Evolutionary conservation across 2,113 vertebrate species (phyloP), one percentile per base, ranked within the genome.

Genomic region (Hiodon tergisus): DNA sequence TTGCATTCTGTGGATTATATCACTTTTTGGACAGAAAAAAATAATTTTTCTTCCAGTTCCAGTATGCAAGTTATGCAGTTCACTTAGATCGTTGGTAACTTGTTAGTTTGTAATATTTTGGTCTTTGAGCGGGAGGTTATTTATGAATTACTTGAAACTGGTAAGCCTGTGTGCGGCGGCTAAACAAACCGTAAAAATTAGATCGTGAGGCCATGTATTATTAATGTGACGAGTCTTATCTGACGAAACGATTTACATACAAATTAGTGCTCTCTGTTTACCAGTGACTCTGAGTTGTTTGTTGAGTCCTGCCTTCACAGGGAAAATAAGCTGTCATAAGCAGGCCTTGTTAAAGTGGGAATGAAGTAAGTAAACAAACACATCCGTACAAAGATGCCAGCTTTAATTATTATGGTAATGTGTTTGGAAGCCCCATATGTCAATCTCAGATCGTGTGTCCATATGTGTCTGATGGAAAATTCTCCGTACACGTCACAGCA

Each of bases 191-290:
- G 55, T 74, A 77, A 72, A 69, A 71, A 13, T 5, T 8, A 17
- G 50, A 73, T 46, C 55, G 66, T 53, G 67, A 53, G 69, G 53
- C 7, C 16, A 74, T 74, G 66, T 69, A 74, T 78, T 74, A 78
- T 78, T 78, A 74, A 74, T 78, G 58, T 47, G 52, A 74, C 67
- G 50, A 58, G 71, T 62, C 71, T 60, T 61, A 67, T 73, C 71
- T 69, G 65, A 77, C 62, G 55, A 77, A 68, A 48, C 66, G 57
- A 58, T 74, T 74, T 60, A 74, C 72, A 78, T 78, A 78, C 72
- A 78, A 74, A 78, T 74, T 51, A 69, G 65, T 74, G 72, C 59
- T 62, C 70, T 63, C 71, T 62, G 54, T 73, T 78, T 78, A 73
- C 70, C 57, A 17, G 51, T 58, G 60, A 71, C 67, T 48, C 58